phyloP scores from a whole-genome alignment of 2,113 vertebrate genomes.

The Osmerus eperlanus region DNA sequence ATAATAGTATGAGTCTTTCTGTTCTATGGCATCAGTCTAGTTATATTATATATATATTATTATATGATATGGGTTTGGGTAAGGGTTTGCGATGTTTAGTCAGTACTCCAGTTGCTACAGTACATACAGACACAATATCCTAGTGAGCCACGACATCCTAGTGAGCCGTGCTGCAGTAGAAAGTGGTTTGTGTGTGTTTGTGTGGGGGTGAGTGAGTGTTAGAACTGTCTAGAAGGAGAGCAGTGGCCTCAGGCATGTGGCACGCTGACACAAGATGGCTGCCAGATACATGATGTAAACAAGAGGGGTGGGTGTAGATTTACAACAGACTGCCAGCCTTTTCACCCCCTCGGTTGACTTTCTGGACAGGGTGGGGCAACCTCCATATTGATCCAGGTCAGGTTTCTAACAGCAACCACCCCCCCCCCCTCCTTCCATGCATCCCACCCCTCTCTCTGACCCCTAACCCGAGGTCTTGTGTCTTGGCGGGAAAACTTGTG shows the following conservation, averaged over 20 bases:
- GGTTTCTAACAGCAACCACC: conserved; percentile 36
- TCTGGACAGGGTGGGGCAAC: conserved; percentile 16
- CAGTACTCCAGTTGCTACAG: too few species aligned
- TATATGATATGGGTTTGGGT: too few species aligned
- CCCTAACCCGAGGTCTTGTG: neutral
- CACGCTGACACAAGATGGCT: conserved; percentile 55
- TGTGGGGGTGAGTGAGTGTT: too few species aligned
- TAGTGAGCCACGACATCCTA: too few species aligned
- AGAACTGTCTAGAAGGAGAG: too few species aligned
- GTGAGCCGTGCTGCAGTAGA: too few species aligned
- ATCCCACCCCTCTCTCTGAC: conserved; percentile 1
- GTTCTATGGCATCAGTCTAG: too few species aligned
- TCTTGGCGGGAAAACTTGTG: conserved; percentile 42
- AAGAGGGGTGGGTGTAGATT: conserved; percentile 54
- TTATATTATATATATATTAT: too few species aligned
- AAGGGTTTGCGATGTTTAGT: too few species aligned
- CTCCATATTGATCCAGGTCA: conserved; percentile 34
- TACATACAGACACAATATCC: too few species aligned
- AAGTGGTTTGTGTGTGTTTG: too few species aligned
- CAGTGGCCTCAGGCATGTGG: conserved; percentile 25
- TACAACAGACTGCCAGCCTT: conserved; percentile 5
- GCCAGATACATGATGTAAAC: conserved; percentile 56
- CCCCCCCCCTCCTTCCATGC: conserved; percentile 2
- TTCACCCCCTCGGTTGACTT: too few species aligned
- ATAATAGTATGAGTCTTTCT: neutral